Percentiles rank a stretch among this genome's conserved stretches.
Conservation (phyloP, 2,888 invertebrate species). For the Ophion costatus region DNA sequence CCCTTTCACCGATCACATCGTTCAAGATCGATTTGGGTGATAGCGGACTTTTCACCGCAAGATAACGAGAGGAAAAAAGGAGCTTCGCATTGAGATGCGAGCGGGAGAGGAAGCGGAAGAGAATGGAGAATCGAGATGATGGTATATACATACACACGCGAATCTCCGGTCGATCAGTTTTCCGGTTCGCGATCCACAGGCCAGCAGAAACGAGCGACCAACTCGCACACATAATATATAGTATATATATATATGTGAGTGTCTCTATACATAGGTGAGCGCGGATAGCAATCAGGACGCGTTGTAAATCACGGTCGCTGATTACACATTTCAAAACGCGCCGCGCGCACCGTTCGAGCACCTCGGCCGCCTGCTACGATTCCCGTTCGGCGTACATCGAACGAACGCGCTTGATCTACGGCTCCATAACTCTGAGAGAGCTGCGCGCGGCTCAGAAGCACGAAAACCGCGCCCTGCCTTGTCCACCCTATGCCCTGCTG, state of each 20-base stretch:
- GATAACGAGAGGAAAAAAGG: slow-evolving; percentile 12
- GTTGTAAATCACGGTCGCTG: slow-evolving; percentile 80
- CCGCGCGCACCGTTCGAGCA: slow-evolving; percentile 53
- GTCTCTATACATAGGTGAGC: slow-evolving; percentile 37
- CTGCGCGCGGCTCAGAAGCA: slow-evolving; percentile 59
- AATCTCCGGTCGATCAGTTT: slow-evolving; percentile 65
- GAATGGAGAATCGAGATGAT: slow-evolving; percentile 22
- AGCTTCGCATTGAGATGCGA: slow-evolving; percentile 35
- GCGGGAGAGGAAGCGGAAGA: slow-evolving; percentile 34
- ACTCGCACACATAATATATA: no score
- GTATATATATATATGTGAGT: neutral
- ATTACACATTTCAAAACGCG: slow-evolving; percentile 81
- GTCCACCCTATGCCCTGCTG: slow-evolving; percentile 49
- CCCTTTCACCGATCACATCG: slow-evolving; percentile 18
- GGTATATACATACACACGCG: slow-evolving; percentile 18
- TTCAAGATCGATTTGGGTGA: slow-evolving; percentile 46
- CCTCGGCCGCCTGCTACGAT: slow-evolving; percentile 51
- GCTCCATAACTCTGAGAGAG: slow-evolving; percentile 76
- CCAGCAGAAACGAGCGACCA: slow-evolving; percentile 59
- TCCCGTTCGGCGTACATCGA: slow-evolving; percentile 50
- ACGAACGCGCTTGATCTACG: slow-evolving; percentile 80
- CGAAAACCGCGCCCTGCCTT: slow-evolving; percentile 63
- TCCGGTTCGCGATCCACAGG: slow-evolving; percentile 63
- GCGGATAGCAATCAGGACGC: slow-evolving; percentile 78
- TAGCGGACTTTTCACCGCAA: slow-evolving; percentile 9